Percentiles rank a stretch among this genome's conserved stretches.
Evolutionary conservation across 2,888 invertebrate species (phyloP).

Genomic region (Eremobia ochroleuca): DNA sequence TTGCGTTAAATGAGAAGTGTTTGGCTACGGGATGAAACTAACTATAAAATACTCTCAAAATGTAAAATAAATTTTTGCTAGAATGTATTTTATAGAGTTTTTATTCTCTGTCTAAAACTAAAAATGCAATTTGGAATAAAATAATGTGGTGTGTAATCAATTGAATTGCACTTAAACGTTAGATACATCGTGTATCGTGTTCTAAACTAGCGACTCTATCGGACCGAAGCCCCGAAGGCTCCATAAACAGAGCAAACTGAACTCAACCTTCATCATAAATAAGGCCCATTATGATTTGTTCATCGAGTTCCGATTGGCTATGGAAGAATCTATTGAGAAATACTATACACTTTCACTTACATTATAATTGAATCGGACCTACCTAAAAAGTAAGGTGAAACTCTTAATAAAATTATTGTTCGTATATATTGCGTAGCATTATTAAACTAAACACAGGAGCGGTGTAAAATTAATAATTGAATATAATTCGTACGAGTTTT

Average conservation of each 20-base stretch:
- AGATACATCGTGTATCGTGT: slow-evolving; percentile 73
- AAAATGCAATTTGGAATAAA: slow-evolving; percentile 78
- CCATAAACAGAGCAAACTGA: slow-evolving; percentile 67
- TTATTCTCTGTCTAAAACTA: slow-evolving; percentile 71
- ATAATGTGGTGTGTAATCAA: slow-evolving; percentile 67
- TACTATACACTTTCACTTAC: slow-evolving; percentile 90
- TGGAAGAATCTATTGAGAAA: slow-evolving; percentile 85
- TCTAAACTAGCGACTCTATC: slow-evolving; percentile 87
- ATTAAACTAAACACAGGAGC: slow-evolving; percentile 67
- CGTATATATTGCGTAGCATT: slow-evolving; percentile 83
- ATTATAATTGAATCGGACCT: slow-evolving; percentile 89
- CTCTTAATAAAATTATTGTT: slow-evolving; percentile 84
- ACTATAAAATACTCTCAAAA: slow-evolving; percentile 71
- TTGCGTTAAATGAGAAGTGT: slow-evolving; percentile 67
- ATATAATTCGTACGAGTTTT: slow-evolving; percentile 84
- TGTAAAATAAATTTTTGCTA: slow-evolving; percentile 69
- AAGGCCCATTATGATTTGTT: slow-evolving; percentile 85
- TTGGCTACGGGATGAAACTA: slow-evolving; percentile 70
- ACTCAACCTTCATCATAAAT: slow-evolving; percentile 78
- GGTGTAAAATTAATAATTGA: slow-evolving; percentile 67
- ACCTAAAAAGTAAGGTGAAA: slow-evolving; percentile 86
- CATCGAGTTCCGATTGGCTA: slow-evolving; percentile 76
- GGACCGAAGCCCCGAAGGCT: slow-evolving; percentile 65
- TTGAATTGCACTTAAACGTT: slow-evolving; percentile 78
- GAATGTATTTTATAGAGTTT: slow-evolving; percentile 67